Evolutionary conservation across 2,888 invertebrate species (phyloP), one percentile per base, ranked within the genome.

Genomic region (Hirtodrosophila cameraria): DNA sequence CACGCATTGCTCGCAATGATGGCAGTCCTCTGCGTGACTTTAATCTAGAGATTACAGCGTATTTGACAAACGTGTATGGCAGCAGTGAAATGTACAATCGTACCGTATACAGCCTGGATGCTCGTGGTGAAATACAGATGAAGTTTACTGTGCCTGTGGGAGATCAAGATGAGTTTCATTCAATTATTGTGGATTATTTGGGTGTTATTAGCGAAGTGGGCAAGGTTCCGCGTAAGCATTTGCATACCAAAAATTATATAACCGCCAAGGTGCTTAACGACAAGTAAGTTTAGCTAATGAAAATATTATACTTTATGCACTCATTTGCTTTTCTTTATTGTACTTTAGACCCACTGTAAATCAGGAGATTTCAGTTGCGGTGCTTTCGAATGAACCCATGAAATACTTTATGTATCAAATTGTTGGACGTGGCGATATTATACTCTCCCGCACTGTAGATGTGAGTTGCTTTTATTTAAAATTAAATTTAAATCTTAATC

Each of bases 401-500:
- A 94, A 94, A 75, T 93, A 95, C 74, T 92, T 97, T 42, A 94
- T 94, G 77, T 97, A 97, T 88, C 93, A 94, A 82, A 93, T 97
- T 30, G 92, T 98, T 58, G 97, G 97, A 9, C 93, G 97, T 46
- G 98, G 98, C 0, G 96, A 97, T 87, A 94, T 98, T 25, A 91
- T 97, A 3, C 89, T 94, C 15, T 95, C 96, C 0, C 94, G 94
- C 72, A 95, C 96, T 5, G 92, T 96, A 9, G 94, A 94, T 90
- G 94, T 93, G 50, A 80, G 85, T 76, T n/a, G n/a, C n/a, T n/a
- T n/a, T n/a, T n/a, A n/a, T n/a, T n/a, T n/a, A n/a, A n/a, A n/a
- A n/a, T n/a, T n/a, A n/a, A n/a, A n/a, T n/a, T n/a, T n/a, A n/a
- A 5, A 3, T 8, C 9, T 2, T 1, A 12, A 13, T 1, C 15